Percentiles rank a stretch among this genome's conserved stretches.
phyloP scores from a whole-genome alignment of 2,113 vertebrate genomes.

The Glaucomys volans region DNA sequence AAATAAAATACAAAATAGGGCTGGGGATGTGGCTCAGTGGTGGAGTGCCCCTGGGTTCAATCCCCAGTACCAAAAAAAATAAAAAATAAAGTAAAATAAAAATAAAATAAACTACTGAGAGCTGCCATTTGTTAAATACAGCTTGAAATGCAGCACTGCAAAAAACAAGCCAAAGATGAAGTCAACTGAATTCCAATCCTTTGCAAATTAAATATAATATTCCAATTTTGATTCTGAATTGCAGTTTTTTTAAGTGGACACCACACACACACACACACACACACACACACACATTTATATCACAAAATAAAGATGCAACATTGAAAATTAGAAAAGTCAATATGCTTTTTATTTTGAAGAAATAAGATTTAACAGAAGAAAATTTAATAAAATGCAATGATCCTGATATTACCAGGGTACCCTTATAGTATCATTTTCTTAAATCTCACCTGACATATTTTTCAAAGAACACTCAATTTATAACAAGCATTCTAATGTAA shows the following conservation, averaged over 20 bases:
- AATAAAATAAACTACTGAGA: not conserved
- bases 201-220: not conserved
- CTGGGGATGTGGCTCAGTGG: too few relatives aligned
- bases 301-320: not conserved
- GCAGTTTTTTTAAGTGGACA: not conserved
- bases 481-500: not conserved
- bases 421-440: not conserved
- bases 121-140: not conserved
- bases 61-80: too few relatives aligned
- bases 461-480: not conserved
- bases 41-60: too few relatives aligned
- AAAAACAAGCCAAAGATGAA: not conserved
- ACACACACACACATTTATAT: not conserved
- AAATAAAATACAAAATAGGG: too few relatives aligned
- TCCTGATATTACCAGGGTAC: not conserved
- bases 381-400: not conserved
- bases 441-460: constrained; percentile 12
- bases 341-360: not conserved
- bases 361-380: not conserved
- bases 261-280: not conserved
- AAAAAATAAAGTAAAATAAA: too few relatives aligned
- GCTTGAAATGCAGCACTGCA: not conserved
- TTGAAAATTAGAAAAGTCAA: constrained; percentile 19
- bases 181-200: not conserved
- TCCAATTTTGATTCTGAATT: not conserved